phyloP scores from a whole-genome alignment of 2,888 invertebrate species.

The Caenorhabditis sinica region DNA sequence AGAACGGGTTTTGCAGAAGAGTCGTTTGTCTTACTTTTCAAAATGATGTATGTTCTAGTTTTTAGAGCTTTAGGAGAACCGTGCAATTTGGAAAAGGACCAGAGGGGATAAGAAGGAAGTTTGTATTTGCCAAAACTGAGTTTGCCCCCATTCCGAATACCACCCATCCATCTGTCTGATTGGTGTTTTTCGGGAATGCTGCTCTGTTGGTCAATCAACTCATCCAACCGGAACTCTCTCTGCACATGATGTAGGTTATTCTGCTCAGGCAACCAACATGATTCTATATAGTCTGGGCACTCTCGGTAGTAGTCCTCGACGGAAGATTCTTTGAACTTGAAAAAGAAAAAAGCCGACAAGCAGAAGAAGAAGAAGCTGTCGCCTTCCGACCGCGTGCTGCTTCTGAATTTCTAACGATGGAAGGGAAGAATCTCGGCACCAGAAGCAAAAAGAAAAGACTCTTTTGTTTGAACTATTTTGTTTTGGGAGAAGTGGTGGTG shows the following conservation, averaged over 20 bases:
- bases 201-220: slow-evolving; percentile 25
- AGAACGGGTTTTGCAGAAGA: slow-evolving; percentile 2
- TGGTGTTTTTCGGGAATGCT: slow-evolving; percentile 49
- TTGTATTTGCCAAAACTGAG: slow-evolving; percentile 27
- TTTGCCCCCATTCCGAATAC: slow-evolving; percentile 20
- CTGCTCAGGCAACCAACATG: slow-evolving; percentile 12
- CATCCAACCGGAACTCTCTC: slow-evolving; percentile 38
- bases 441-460: slow-evolving; percentile 10
- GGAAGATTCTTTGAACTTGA: slow-evolving; percentile 61
- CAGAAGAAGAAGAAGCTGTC: slow-evolving; percentile 13
- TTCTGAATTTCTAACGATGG: slow-evolving; percentile 58
- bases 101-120: slow-evolving; percentile 9
- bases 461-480: slow-evolving; percentile 51
- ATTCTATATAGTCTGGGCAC: slow-evolving; percentile 50
- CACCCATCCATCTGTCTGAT: slow-evolving; percentile 51
- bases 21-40: not conserved
- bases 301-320: not conserved
- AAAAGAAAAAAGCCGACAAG: slow-evolving; percentile 3
- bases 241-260: slow-evolving; percentile 34
- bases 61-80: not conserved
- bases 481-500: slow-evolving; percentile 18
- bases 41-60: slow-evolving; percentile 14
- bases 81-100: slow-evolving; percentile 12
- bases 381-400: slow-evolving; percentile 48
- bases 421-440: slow-evolving; percentile 41